Percentiles rank a stretch among this genome's conserved stretches.
These are phyloP conservation scores for Dryococelus australis DNA, from an alignment of 2,888 invertebrate genomes.

Conservation along the genomic window DNA sequence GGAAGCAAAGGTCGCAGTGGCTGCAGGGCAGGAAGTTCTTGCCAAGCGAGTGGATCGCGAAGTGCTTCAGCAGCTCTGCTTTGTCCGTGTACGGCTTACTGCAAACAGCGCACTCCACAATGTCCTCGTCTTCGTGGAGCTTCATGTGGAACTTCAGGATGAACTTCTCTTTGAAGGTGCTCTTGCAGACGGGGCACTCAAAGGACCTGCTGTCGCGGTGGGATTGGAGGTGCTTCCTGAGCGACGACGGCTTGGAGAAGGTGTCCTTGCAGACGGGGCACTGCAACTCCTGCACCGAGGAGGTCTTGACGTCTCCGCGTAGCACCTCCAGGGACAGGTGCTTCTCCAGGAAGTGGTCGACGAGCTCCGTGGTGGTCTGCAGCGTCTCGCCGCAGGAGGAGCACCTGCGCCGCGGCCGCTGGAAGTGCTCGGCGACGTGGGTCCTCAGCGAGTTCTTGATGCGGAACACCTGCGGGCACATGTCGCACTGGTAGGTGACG, in stretches of 20 bases:
- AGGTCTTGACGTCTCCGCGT: background rate
- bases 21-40: background rate
- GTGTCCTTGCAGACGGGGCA: slow-evolving; percentile 8
- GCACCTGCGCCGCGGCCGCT: background rate
- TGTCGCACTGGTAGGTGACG: background rate
- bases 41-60: background rate
- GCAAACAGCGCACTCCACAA: slow-evolving; percentile 8
- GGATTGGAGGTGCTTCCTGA: background rate
- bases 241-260: background rate
- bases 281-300: background rate
- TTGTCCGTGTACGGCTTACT: background rate
- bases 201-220: background rate
- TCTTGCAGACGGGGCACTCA: slow-evolving; percentile 1
- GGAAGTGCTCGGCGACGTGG: background rate
- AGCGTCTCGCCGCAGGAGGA: background rate
- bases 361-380: background rate
- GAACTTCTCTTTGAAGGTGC: background rate
- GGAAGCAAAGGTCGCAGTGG: background rate
- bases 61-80: background rate
- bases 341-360: background rate
- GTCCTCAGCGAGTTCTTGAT: background rate
- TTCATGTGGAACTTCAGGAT: background rate
- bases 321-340: background rate
- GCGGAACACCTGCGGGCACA: background rate
- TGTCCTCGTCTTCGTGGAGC: background rate